Evolutionary conservation across 2,888 invertebrate genomes (phyloP), one percentile per base, ranked within the genome.

Genomic region (Lordiphosa fenestrarum): DNA sequence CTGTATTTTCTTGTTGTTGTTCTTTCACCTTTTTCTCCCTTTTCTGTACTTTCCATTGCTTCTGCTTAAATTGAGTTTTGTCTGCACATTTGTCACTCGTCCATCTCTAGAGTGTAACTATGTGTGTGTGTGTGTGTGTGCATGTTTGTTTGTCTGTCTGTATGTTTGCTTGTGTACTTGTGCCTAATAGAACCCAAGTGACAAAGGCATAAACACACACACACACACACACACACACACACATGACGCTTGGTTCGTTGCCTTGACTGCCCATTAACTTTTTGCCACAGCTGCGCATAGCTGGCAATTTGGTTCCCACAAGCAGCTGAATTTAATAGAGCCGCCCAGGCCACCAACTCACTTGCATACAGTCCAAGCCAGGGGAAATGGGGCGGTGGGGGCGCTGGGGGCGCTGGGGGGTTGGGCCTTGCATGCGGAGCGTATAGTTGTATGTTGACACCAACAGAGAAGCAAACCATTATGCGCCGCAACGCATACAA

Each of bases 101-200:
- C 21, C 10, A 25, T 40, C 37, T 51, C 6, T 54, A 30, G 30
- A 30, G 30, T 30, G 30, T 30, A 30, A 30, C 12, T 53, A 25
- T 44, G 42, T 47, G 25, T n/a, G 40, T 44, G 44, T 53, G 52
- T 40, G 13, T 35, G 0, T 41, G 25, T 42, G 12, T 23, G 51
- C 37, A 13, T 35, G n/a, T 13, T 6, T 49, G 25, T 23, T 23
- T 44, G 23, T 39, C 13, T 39, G 41, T 39, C 9, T 37, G n/a
- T 47, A 38, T 49, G 10, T 46, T 41, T 15, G 49, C 37, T 9
- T 52, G 33, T 60, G 59, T 66, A 63, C 57, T 66, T 78, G 83
- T 64, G 76, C 81, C 81, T 77, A 77, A 77, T 77, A 77, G 84
- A 77, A 80, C 83, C 83, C 77, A 59, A 83, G 84, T 73, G 77